These are phyloP conservation scores for Triops longicaudatus DNA, from an alignment of 1,140 invertebrate species.

Conservation along the genomic window DNA sequence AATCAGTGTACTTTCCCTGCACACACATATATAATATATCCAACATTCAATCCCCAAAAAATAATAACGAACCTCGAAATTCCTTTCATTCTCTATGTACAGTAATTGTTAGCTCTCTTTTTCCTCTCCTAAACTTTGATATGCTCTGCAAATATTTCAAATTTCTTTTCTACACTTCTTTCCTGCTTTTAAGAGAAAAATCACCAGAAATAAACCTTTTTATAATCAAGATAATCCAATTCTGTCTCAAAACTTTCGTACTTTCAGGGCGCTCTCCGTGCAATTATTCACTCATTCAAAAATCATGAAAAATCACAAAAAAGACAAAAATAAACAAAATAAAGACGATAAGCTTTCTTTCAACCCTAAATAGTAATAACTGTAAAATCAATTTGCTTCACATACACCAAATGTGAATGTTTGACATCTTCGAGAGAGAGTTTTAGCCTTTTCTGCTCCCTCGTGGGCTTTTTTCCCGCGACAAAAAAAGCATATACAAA, in stretches of 20 bases:
- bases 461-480: too few species aligned
- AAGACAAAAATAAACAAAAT: not conserved
- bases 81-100: not conserved
- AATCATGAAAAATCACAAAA: not conserved
- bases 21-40: not conserved
- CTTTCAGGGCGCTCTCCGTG: conserved; percentile 4
- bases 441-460: too few species aligned
- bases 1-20: not conserved
- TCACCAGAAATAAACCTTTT: too few species aligned
- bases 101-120: not conserved
- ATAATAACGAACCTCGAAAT: not conserved
- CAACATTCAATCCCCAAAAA: not conserved
- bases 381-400: not conserved
- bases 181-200: too few species aligned
- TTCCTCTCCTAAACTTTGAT: not conserved
- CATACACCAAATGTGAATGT: not conserved
- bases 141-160: not conserved
- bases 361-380: not conserved
- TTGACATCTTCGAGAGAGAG: not conserved
- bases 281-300: not conserved
- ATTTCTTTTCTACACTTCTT: too few species aligned
- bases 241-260: not conserved
- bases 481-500: not conserved
- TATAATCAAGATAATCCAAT: too few species aligned
- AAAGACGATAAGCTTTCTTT: not conserved